Evolutionary conservation across 64 coral and sea anemone species (phyloP).

Genomic region (Astreopora myriophthalma): DNA sequence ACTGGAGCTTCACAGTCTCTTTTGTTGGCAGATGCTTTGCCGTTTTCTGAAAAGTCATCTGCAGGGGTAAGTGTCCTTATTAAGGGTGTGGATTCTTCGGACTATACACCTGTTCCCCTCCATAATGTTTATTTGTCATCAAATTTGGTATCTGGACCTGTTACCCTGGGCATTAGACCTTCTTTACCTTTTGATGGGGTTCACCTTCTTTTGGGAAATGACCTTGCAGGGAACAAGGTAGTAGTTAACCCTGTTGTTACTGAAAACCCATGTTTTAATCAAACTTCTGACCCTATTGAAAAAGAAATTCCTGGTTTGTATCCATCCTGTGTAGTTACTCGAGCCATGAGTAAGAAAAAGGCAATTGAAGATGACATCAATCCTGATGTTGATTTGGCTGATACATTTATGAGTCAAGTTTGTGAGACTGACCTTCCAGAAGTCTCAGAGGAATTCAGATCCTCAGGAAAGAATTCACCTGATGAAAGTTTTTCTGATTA

Average conservation of each 20-base stretch:
- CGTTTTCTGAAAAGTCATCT: slow-evolving; percentile 63
- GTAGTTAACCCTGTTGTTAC: not conserved
- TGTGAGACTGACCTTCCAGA: not conserved
- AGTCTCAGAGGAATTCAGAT: not conserved
- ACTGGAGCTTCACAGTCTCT: slow-evolving; percentile 77
- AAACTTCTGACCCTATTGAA: too few relatives aligned
- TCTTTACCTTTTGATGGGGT: too few relatives aligned
- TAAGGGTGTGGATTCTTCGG: slow-evolving; percentile 53
- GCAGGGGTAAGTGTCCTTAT: slow-evolving; percentile 45
- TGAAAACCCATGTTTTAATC: too few relatives aligned
- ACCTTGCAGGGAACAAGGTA: slow-evolving; percentile 49
- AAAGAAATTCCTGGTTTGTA: slow-evolving; percentile 62
- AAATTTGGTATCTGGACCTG: not conserved
- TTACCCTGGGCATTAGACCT: too few relatives aligned
- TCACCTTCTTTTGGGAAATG: slow-evolving; percentile 39
- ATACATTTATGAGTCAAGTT: slow-evolving; percentile 11
- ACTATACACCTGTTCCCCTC: slow-evolving; percentile 60
- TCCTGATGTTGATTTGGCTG: not conserved
- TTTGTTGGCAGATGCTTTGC: slow-evolving; percentile 35
- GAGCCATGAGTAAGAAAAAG: slow-evolving; percentile 66
- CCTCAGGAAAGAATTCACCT: not conserved
- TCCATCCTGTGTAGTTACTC: slow-evolving; percentile 67
- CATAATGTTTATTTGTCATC: slow-evolving; percentile 46
- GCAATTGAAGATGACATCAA: not conserved
- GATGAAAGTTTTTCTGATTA: not conserved